phyloP scores from a whole-genome alignment of 2,888 invertebrate species.

The Caenorhabditis sp. region DNA sequence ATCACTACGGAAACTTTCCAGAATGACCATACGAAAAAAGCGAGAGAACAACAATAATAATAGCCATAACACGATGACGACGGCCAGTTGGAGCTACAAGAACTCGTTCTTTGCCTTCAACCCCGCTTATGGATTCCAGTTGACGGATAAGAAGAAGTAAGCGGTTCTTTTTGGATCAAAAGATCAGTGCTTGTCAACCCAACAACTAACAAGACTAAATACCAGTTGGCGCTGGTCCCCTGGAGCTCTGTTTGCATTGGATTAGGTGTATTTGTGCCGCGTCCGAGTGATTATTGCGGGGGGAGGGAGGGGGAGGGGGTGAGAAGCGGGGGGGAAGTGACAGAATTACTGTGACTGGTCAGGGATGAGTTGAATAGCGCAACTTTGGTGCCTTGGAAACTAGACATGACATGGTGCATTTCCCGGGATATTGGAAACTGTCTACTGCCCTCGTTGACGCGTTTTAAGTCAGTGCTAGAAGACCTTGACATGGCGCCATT shows the following conservation, averaged over 20 bases:
- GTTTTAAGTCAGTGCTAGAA: too few species aligned
- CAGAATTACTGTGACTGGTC: background rate
- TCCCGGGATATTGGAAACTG: too few species aligned
- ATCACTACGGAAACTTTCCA: background rate
- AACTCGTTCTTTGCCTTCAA: constrained; percentile 69
- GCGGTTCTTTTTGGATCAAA: constrained; percentile 14
- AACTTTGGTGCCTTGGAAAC: background rate
- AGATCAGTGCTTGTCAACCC: too few species aligned
- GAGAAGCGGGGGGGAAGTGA: too few species aligned
- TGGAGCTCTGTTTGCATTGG: background rate
- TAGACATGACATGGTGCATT: background rate
- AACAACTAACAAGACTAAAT: too few species aligned
- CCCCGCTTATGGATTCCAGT: constrained; percentile 65
- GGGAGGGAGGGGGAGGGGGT: too few species aligned
- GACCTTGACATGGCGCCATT: too few species aligned
- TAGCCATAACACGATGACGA: constrained; percentile 64
- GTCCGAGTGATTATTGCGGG: background rate
- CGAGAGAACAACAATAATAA: constrained; percentile 40
- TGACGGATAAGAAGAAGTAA: constrained; percentile 65
- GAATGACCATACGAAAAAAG: constrained; percentile 67
- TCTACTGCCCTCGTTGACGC: too few species aligned
- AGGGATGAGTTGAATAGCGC: background rate
- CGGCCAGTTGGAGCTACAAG: constrained; percentile 68
- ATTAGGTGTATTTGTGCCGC: background rate
- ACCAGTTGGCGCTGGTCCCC: too few species aligned